phyloP scores from a whole-genome alignment of 2,888 invertebrate species.

The Euzetes globulus region DNA sequence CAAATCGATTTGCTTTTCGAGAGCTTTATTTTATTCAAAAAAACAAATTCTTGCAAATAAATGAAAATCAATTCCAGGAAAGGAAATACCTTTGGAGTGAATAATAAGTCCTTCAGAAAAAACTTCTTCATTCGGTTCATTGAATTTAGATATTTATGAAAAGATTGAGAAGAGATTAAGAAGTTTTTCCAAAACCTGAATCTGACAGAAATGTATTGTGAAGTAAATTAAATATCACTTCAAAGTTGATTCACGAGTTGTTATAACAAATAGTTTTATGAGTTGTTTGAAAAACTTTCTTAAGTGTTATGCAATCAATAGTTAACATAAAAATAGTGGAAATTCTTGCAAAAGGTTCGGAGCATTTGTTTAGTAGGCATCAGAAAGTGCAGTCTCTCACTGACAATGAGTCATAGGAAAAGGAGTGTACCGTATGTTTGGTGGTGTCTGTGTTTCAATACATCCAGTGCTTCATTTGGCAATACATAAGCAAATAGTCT shows the following conservation, averaged over 20 bases:
- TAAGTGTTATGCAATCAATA: background rate
- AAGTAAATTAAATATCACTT: too few species aligned
- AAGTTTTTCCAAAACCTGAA: background rate
- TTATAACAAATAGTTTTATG: background rate
- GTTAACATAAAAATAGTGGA: background rate
- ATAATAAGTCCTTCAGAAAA: background rate
- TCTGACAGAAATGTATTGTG: too few species aligned
- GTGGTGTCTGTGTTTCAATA: background rate
- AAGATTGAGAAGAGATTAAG: background rate
- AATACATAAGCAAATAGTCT: background rate
- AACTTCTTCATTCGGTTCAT: background rate
- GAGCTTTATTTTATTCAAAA: too few species aligned
- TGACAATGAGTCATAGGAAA: slow-evolving; percentile 17
- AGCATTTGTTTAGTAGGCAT: background rate
- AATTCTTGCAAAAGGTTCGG: background rate
- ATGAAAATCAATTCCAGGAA: background rate
- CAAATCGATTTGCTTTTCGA: too few species aligned
- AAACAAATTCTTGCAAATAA: too few species aligned
- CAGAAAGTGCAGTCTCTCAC: background rate
- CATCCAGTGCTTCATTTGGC: background rate
- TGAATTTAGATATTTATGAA: background rate
- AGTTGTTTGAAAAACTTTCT: background rate
- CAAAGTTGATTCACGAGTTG: too few species aligned
- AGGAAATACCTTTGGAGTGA: background rate
- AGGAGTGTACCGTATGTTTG: slow-evolving; percentile 22